Percentiles rank a stretch among this genome's conserved stretches.
Evolutionary conservation across 2,888 invertebrate genomes (phyloP).

Genomic region (Cantharis flavilabris): DNA sequence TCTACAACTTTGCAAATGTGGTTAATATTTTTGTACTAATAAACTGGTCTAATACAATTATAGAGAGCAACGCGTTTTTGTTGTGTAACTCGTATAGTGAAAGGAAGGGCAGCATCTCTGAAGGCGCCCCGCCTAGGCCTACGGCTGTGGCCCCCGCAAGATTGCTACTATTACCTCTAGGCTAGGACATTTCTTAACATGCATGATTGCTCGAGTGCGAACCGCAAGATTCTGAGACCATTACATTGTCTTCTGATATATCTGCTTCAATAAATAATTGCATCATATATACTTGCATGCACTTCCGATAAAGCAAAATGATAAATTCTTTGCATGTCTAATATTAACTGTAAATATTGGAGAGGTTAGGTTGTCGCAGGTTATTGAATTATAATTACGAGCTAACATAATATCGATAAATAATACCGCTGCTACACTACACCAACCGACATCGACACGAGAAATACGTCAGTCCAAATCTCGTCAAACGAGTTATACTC

Average conservation of each 20-base stretch:
- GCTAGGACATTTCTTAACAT: conserved; percentile 14
- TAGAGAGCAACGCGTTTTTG: conserved; percentile 35
- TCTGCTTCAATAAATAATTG: neutral
- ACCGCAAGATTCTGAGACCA: conserved; percentile 2
- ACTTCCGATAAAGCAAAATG: neutral
- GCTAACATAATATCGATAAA: neutral
- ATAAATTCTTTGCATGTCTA: neutral
- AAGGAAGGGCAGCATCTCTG: conserved; percentile 57
- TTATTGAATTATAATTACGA: neutral
- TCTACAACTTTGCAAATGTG: neutral
- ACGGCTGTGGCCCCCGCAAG: conserved; percentile 53
- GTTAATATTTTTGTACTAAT: neutral
- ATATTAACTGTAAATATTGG: neutral
- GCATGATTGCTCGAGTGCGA: conserved; percentile 12
- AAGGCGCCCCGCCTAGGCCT: conserved; percentile 54
- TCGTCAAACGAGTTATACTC: neutral
- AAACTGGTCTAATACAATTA: conserved; percentile 35
- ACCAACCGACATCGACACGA: neutral
- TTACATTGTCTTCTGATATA: neutral
- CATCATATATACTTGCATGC: neutral
- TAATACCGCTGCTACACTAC: neutral
- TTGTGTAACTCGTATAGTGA: conserved; percentile 53
- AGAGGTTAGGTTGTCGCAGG: neutral
- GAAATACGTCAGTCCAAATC: neutral
- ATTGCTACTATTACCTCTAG: conserved; percentile 34